Evolutionary conservation across 2,888 invertebrate genomes (phyloP).

Genomic region (Zygogramma bicolorata): DNA sequence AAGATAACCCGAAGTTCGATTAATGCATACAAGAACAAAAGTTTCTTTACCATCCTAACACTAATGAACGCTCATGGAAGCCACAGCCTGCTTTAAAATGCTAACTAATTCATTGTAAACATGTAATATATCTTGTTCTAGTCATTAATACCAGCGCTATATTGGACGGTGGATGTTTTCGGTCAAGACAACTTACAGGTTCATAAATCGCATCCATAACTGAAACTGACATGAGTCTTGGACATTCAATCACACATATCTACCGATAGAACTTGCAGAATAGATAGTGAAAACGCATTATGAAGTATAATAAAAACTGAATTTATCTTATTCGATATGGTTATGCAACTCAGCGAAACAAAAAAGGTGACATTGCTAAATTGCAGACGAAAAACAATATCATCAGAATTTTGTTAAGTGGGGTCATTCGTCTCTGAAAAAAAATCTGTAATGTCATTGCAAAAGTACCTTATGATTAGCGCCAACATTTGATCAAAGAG

Average conservation of each 20-base stretch:
- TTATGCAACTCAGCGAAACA: too few species aligned
- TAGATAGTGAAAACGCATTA: not conserved
- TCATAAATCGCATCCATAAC: conserved; percentile 56
- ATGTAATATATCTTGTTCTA: conserved; percentile 40
- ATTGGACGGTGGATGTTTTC: conserved; percentile 46
- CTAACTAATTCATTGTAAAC: conserved; percentile 40
- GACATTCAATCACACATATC: conserved; percentile 51
- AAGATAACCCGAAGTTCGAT: conserved; percentile 1
- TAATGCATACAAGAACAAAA: conserved; percentile 20
- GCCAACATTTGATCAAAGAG: too few species aligned
- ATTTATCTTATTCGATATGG: not conserved
- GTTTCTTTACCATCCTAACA: conserved; percentile 26
- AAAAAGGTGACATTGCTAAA: not conserved
- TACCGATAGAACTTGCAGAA: not conserved
- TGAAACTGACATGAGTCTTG: conserved; percentile 55
- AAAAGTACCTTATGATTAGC: too few species aligned
- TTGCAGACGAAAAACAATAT: too few species aligned
- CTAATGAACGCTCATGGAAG: conserved; percentile 32
- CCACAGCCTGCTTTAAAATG: conserved; percentile 30
- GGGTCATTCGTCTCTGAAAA: too few species aligned
- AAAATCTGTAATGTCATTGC: too few species aligned
- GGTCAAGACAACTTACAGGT: conserved; percentile 49
- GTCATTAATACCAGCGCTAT: conserved; percentile 39
- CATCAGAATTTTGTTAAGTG: too few species aligned
- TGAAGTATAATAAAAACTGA: not conserved